Evolutionary conservation across 2,113 vertebrate species (phyloP), one percentile per base, ranked within the genome.

Genomic region (Otis tarda): DNA sequence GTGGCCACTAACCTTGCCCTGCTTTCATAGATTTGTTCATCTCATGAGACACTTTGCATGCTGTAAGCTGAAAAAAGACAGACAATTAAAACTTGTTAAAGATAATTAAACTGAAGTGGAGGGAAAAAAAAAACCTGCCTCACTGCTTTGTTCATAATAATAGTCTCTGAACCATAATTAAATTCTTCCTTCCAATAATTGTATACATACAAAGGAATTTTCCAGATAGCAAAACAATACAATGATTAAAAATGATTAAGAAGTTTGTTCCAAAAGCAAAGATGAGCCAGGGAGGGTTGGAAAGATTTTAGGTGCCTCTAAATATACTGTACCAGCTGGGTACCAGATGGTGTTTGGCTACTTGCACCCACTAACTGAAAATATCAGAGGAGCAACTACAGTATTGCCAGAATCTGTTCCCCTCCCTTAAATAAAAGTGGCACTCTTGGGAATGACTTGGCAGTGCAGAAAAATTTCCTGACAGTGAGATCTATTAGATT

Each of bases 51-150:
- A 68, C 23, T 93, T 92, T 88, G 65, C 64, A 71, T 69, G 50
- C 79, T 87, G 75, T 95, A 97, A 97, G 95, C 87, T 93, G 71
- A 76, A 69, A 94, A 93, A 95, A 95, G 87, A 97, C 94, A 95
- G 94, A 97, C 96, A 97, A 97, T 97, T 97, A 97, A 97, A 97
- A 97, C 93, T 97, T 97, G 95, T 96, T 97, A 96, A 97, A 97
- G 96, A 97, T 97, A 96, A 97, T 97, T 97, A 97, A 97, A 95
- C 93, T 93, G 83, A 97, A 97, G 96, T 96, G 84, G 78, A 95
- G 76, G 57, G 74, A 47, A 81, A 89, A 91, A 91, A 93, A 82
- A 95, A 69, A 7, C 52, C 82, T 97, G 87, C 87, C 75, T 91
- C 70, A 71, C 63, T 95, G 86, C 91, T 97, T 97, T 97, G 97